Evolutionary conservation across 2,113 vertebrate genomes (phyloP).

Genomic region (Corythornis madagascariensis): DNA sequence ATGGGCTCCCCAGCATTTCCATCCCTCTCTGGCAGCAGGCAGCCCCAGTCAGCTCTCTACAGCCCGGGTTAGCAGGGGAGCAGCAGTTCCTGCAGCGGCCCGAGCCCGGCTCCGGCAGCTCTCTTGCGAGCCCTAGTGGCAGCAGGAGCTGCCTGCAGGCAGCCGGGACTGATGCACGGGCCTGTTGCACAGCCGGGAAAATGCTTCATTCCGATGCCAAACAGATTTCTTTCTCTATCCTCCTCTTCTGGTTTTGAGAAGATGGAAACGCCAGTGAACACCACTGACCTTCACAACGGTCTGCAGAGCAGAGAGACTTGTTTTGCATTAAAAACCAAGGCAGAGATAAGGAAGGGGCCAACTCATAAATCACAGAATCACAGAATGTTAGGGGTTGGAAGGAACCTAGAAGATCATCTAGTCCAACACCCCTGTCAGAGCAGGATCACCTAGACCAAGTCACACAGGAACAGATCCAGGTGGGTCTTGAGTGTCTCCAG

Average conservation of each 20-base stretch:
- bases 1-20: neutral
- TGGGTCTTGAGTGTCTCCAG: no score
- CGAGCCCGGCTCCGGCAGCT: slow-evolving; percentile 11
- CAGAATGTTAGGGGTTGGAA: no score
- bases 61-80: neutral
- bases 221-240: neutral
- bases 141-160: neutral
- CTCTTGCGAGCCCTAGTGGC: slow-evolving; percentile 62
- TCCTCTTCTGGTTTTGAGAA: neutral
- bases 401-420: no score
- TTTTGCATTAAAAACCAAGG: neutral
- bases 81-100: rapidly evolving
- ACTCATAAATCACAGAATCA: neutral
- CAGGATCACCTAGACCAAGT: no score
- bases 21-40: neutral
- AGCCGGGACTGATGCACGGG: rapidly evolving
- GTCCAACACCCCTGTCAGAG: no score
- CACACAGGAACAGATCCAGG: no score
- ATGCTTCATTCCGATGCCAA: neutral
- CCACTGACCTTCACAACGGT: neutral
- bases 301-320: rapidly evolving
- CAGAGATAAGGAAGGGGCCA: neutral
- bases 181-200: neutral
- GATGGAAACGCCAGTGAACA: rapidly evolving
- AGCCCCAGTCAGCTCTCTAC: rapidly evolving